These are phyloP conservation scores for Minunthozetes semirufus DNA, from an alignment of 2,888 invertebrate genomes.

Conservation along the genomic window DNA sequence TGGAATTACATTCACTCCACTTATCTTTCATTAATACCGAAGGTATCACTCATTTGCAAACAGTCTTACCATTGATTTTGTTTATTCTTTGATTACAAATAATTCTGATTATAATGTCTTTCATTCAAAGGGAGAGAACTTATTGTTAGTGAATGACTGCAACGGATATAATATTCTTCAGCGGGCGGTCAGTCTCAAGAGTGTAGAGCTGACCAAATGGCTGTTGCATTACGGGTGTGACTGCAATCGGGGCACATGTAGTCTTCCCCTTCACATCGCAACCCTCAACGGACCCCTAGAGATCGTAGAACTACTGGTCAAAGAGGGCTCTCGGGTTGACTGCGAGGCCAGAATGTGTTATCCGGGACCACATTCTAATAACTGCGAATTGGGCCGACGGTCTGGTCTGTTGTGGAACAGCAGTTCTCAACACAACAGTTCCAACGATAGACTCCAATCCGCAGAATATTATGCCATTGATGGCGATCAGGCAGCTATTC, in stretches of 20 bases:
- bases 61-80: not conserved
- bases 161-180: constrained; percentile 65
- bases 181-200: constrained; percentile 64
- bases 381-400: constrained; percentile 55
- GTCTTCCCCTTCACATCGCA: constrained; percentile 62
- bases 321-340: constrained; percentile 64
- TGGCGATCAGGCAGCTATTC: constrained; percentile 61
- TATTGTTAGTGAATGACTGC: constrained; percentile 61
- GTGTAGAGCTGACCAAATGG: constrained; percentile 64
- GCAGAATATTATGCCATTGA: constrained; percentile 66
- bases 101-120: not conserved
- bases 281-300: constrained; percentile 51
- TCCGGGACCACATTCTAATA: constrained; percentile 63
- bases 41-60: not conserved
- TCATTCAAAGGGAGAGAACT: constrained; percentile 58
- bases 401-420: constrained; percentile 40
- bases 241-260: constrained; percentile 63
- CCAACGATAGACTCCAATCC: constrained; percentile 58
- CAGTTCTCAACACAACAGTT: not conserved
- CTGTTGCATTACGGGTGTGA: constrained; percentile 59
- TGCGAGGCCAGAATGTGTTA: constrained; percentile 68
- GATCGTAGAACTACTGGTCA: constrained; percentile 61
- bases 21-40: constrained; percentile 1
- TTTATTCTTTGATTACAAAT: not conserved
- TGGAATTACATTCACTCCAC: constrained; percentile 16